Base-by-base conservation (phyloP, 2,113 vertebrate species). In the Seriola dumerili region DNA sequence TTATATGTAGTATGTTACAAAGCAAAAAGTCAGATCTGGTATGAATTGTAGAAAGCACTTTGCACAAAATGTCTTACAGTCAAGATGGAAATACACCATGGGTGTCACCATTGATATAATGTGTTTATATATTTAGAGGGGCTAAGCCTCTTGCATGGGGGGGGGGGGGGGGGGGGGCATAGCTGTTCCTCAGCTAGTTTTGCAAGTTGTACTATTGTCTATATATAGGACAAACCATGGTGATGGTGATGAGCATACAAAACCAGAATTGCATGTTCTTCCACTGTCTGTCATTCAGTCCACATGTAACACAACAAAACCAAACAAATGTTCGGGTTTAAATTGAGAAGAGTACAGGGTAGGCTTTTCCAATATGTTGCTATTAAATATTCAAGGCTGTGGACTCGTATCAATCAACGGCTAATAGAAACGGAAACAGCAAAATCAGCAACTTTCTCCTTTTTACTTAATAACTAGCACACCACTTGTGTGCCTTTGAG, bases 1-100 rank as follows among this genome's bases (percentile, higher is more conserved):
- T 52, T 2, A 25, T 32, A 73, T 38, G 38, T 13, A 52, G 23
- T 21, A 4, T n/a, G 74, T 76, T 42, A 25, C 81, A 5, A 36
- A 76, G 78, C 36, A 79, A 85, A 44, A 3, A 36, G 34, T 42
- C 42, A 40, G 36, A 3, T 7, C 55, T 63, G 57, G 9, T 6
- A 25, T 59, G 17, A 54, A 46, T 11, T 9, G 17, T 65, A 29
- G 50, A 17, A 61, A 34, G 10, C 54, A 21, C 1, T n/a, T 25
- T 25, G 38, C 16, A 8, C 32, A 29, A 54, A 34, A 19, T 58
- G 10, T 7, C 19, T 21, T 32, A 36, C 46, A 12, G 48, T 13
- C 42, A 10, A 19, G 13, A 17, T 64, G 44, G 52, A 62, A 65
- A 48, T 34, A n/a, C 10, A 42, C 3, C 19, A n/a, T 9, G 2